Evolutionary conservation across 1,140 invertebrate species (phyloP), one percentile per base, ranked within the genome.

Genomic region (Gonioctena quinquepunctata): DNA sequence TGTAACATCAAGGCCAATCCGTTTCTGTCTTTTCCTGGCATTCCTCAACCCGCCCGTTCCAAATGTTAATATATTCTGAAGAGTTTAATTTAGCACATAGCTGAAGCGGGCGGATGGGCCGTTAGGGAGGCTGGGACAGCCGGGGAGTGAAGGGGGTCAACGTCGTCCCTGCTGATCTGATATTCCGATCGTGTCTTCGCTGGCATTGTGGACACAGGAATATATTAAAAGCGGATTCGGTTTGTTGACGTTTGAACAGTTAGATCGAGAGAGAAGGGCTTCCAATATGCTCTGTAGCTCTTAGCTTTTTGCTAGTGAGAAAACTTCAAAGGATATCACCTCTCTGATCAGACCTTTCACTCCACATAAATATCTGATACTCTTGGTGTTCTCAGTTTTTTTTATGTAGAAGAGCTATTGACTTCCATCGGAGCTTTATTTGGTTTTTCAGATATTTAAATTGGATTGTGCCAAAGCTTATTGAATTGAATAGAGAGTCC

Each of bases 51-150:
- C 67, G 70, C 66, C 69, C 73, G 72, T 74, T 81, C 74, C 72
- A 76, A 79, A 81, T 81, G 79, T 81, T 81, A 81, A 81, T 81
- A 81, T 81, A 81, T 81, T 81, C 79, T 76, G 77, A 79, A 79
- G 79, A 81, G 79, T 81, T 81, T 81, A 81, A 81, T 81, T 81
- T 81, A 81, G 79, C 79, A 81, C 79, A 81, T 81, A 81, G 78
- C 79, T 76, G 52, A 67, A 70, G 71, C 76, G 76, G 76, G 76
- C 73, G 76, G 57, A 23, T 16, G 56, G 64, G 60, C 69, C 52
- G 70, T 49, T 57, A 66, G 66, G 66, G 33, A 42, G 33, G 16
- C 16, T 42, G 33, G 50, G 57, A 13, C 22, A 33, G 64, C 59
- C 60, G 63, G 67, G 68, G 63, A 42, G 56, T 18, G 49, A 28